phyloP scores from a whole-genome alignment of 2,113 vertebrate genomes.

The Apus apus region DNA sequence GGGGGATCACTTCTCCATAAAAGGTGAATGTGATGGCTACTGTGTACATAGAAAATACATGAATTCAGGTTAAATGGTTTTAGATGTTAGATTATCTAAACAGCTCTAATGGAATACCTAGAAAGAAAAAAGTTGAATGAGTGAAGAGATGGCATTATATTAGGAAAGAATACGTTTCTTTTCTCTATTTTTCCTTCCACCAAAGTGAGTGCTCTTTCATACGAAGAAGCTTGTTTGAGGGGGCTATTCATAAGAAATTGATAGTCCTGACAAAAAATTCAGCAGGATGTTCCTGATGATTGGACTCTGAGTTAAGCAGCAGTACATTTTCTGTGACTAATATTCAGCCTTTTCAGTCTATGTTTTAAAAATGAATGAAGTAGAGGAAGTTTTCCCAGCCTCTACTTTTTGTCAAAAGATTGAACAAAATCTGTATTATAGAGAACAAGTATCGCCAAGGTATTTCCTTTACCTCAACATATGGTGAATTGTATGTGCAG shows the following conservation, averaged over 20 bases:
- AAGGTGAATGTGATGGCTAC: neutral
- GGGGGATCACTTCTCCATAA: neutral
- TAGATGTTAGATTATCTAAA: neutral
- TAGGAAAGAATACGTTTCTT: neutral
- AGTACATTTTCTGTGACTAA: neutral
- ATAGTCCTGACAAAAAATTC: neutral
- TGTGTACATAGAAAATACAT: neutral
- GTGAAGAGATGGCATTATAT: neutral
- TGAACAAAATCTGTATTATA: neutral
- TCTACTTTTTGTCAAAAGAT: neutral
- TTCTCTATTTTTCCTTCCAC: neutral
- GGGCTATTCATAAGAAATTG: neutral
- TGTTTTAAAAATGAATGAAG: neutral
- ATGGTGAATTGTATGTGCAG: neutral
- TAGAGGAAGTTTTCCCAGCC: neutral
- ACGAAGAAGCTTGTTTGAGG: neutral
- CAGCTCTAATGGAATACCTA: neutral
- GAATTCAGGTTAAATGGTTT: neutral
- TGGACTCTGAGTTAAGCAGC: slow-evolving; percentile 26
- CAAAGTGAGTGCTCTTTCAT: neutral
- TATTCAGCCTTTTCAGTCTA: neutral
- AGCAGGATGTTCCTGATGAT: neutral
- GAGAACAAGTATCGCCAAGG: neutral
- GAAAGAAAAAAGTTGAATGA: neutral
- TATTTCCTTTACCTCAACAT: neutral